Evolutionary conservation across 2,888 invertebrate genomes (phyloP), one percentile per base, ranked within the genome.

Genomic region (Laspeyria flexula): DNA sequence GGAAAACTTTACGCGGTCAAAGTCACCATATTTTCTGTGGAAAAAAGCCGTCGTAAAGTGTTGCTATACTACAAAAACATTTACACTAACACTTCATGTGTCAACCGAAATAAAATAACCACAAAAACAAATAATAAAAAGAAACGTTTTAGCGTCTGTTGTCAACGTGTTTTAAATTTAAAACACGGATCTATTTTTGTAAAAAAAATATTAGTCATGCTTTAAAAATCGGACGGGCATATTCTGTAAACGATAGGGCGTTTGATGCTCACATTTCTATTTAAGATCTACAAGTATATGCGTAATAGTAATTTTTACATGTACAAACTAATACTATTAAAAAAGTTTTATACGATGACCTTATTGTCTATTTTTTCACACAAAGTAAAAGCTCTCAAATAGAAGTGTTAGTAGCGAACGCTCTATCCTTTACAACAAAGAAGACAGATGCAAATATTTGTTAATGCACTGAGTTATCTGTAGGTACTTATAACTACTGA

Each of bases 51-150:
- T 35, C 34, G 39, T 42, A 50, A 57, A 66, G 21, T 43, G 31
- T 16, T 43, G 49, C 12, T 33, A 31, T 12, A 12, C 29, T 39
- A 27, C 42, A 49, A 45, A 48, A 46, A 58, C 18, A 25, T 23
- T 43, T 41, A 38, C 46, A 51, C 29, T 1, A 34, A 10, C 47
- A 31, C 6, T 7, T 43, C 34, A 5, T 23, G 45, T 46, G 51
- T 46, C 50, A 53, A 34, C 38, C 13, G 11, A 42, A 48, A 59
- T 39, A 56, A 62, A 53, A 62, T 46, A 40, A 53, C 25, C 48
- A 51, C 57, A 44, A 63, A 65, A 69, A 68, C 66, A 68, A 69
- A 68, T 59, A 69, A 63, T 70, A 70, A 70, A 67, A 60, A 33
- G 58, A 43, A 47, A 27, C 38, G 37, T 58, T 56, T 52, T 46